A percentile compares a stretch with the other conserved stretches of the same genome.
Conservation (phyloP, 1,140 invertebrate genomes). For the Hyles euphorbiae region DNA sequence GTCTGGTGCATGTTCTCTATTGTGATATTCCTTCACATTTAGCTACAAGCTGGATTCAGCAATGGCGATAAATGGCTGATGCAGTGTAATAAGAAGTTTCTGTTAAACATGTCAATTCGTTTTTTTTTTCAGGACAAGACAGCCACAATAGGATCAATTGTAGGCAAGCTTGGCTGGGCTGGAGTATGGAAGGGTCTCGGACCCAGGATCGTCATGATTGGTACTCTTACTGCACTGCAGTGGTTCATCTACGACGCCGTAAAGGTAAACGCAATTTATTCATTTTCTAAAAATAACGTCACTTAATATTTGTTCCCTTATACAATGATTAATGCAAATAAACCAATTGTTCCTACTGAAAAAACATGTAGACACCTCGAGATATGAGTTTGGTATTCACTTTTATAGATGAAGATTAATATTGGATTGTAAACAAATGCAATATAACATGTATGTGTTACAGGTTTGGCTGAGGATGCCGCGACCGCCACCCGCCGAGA, state of each 20-base stretch:
- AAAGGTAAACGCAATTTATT: constrained; percentile 79
- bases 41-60: too few relatives aligned
- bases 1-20: too few relatives aligned
- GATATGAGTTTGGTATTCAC: constrained; percentile 24
- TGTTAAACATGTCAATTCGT: neutral
- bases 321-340: constrained; percentile 49
- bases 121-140: constrained; percentile 59
- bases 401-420: neutral
- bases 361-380: constrained; percentile 31
- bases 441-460: neutral
- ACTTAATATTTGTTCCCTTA: too few relatives aligned
- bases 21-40: too few relatives aligned
- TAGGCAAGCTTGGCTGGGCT: constrained; percentile 77
- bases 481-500: constrained; percentile 97
- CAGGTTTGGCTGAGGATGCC: constrained; percentile 89
- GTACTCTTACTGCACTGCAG: constrained; percentile 97
- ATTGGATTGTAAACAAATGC: neutral
- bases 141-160: constrained; percentile 62
- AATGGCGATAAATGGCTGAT: too few relatives aligned
- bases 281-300: neutral
- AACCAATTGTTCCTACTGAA: constrained; percentile 66
- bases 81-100: too few relatives aligned
- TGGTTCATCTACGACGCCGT: constrained; percentile 99
- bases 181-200: constrained; percentile 97
- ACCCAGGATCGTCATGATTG: constrained; percentile 99